Conservation (phyloP, 2,888 invertebrate genomes). For the Orthonychiurus folsomi region DNA sequence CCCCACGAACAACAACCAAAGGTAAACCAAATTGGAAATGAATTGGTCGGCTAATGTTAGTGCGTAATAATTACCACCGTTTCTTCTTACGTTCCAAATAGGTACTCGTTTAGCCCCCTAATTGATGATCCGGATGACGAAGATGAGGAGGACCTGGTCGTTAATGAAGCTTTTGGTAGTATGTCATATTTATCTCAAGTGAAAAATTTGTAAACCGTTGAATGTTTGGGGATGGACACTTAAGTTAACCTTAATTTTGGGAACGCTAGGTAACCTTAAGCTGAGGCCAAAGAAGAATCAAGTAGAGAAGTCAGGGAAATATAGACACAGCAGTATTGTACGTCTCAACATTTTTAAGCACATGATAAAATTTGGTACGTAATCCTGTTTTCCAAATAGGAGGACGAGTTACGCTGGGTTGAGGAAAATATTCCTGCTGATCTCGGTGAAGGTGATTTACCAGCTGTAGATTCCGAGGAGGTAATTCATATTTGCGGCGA, state of each 20-base stretch:
- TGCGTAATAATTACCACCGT: background rate
- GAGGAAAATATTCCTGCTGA: conserved; percentile 84
- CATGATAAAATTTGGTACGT: background rate
- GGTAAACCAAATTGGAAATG: conserved; percentile 48
- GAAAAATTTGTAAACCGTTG: background rate
- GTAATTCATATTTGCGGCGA: too few relatives aligned
- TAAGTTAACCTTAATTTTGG: conserved; percentile 13
- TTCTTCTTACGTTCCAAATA: conserved; percentile 34
- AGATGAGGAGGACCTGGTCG: conserved; percentile 71
- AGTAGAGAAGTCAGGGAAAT: conserved; percentile 27
- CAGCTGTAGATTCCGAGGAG: conserved; percentile 66
- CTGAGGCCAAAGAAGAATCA: conserved; percentile 30
- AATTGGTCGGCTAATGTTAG: background rate
- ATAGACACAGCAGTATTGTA: conserved; percentile 29
- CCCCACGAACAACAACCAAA: conserved; percentile 89
- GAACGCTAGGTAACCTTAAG: conserved; percentile 30
- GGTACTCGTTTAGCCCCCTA: conserved; percentile 80
- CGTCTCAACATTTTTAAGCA: too few relatives aligned
- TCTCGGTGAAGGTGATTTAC: conserved; percentile 57
- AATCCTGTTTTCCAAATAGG: conserved; percentile 46
- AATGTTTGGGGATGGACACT: background rate
- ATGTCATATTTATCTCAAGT: too few relatives aligned
- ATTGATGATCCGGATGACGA: conserved; percentile 74
- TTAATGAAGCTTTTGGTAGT: conserved; percentile 73
- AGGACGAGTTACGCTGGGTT: conserved; percentile 80